Evolutionary conservation across 1,140 invertebrate species (phyloP), one percentile per base, ranked within the genome.

Genomic region (Drosophila orosa): DNA sequence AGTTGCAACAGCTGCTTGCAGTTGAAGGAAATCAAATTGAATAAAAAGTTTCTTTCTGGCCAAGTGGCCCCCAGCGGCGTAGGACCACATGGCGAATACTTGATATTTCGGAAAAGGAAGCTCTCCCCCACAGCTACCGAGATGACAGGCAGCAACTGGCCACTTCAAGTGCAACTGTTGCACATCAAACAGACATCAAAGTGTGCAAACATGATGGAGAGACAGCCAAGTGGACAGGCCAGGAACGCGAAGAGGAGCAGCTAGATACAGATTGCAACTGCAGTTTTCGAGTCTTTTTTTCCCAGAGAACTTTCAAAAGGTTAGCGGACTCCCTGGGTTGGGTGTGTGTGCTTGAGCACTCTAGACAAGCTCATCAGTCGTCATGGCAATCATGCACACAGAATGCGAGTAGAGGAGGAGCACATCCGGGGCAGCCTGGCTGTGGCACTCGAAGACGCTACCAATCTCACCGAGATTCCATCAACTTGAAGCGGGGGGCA

Each of bases 141-240:
- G 65, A 50, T 68, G 65, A 66, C 65, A 66, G 65, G 45, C 65
- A 62, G 61, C 61, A 62, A 77, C 74, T 77, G 74, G 73, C 67
- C 54, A 66, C 74, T 66, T 80, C 62, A 80, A 76, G 50, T 84
- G 81, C 68, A 84, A 84, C 81, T 84, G 81, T 84, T 84, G 81
- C 81, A 85, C 81, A 85, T 80, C 62, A 68, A 74, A 81, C 47
- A 61, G 76, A 52, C 74, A 83, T 59, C 74, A 74, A 73, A 80
- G 76, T 76, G 78, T 81, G 78, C 78, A 81, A 83, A 80, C 66
- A 79, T 56, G 57, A 58, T 54, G 60, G 48, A 63, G 62, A 77
- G 47, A 50, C 71, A 66, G 57, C 39, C 44, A 71, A 83, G 80
- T 72, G 80, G 68, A 83, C 80, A 77, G 48, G 62, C 52, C 60